Evolutionary conservation across 1,140 invertebrate genomes (phyloP).

Genomic region (Saxidomus purpurata): DNA sequence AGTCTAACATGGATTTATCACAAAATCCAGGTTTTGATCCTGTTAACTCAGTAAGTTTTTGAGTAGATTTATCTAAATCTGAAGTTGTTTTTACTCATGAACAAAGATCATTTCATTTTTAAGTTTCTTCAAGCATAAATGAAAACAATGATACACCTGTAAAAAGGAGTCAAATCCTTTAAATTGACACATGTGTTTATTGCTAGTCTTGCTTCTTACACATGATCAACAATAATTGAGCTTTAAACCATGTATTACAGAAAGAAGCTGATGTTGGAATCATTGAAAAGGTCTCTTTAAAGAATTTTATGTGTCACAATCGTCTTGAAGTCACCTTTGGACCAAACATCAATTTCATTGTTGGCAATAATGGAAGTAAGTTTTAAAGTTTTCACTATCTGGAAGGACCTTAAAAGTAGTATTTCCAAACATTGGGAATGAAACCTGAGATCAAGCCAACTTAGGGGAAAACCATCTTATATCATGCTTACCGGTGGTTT

Average conservation of each 20-base stretch:
- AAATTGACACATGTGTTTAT: too few relatives aligned
- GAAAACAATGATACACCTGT: neutral
- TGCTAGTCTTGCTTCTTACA: too few relatives aligned
- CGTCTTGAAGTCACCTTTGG: conserved; percentile 92
- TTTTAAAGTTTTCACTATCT: neutral
- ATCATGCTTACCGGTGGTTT: too few relatives aligned
- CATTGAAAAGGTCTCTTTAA: conserved; percentile 91
- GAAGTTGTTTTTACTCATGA: too few relatives aligned
- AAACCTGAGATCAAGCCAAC: too few relatives aligned
- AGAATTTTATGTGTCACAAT: conserved; percentile 98
- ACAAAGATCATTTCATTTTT: too few relatives aligned
- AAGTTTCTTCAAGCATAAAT: neutral
- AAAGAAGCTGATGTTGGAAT: conserved; percentile 88
- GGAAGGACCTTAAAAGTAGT: too few relatives aligned
- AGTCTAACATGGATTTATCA: neutral
- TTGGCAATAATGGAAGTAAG: conserved; percentile 96
- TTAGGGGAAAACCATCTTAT: too few relatives aligned
- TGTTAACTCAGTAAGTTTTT: neutral
- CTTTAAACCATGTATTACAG: neutral
- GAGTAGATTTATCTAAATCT: too few relatives aligned
- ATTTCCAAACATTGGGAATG: too few relatives aligned
- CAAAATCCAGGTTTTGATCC: conserved; percentile 2
- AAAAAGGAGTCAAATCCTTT: neutral
- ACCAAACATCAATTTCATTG: conserved; percentile 94
- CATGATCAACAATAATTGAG: too few relatives aligned